phyloP scores from a whole-genome alignment of 2,888 invertebrate species.

The Dichetophora obliterata region DNA sequence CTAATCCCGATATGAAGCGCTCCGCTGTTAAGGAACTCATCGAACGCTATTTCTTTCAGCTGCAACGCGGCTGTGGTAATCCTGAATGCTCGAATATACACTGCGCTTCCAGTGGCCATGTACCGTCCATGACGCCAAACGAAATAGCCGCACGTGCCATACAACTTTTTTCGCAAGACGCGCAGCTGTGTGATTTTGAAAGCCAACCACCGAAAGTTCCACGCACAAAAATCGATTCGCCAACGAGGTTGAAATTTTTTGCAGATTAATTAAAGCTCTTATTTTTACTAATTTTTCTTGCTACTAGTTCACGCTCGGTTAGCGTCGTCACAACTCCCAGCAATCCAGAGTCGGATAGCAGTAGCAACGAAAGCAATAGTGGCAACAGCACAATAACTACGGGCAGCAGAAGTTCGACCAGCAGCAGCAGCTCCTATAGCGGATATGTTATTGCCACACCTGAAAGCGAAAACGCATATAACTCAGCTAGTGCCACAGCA shows the following conservation, averaged over 20 bases:
- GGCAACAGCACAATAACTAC: slow-evolving; percentile 59
- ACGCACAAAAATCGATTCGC: slow-evolving; percentile 51
- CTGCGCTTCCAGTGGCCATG: slow-evolving; percentile 92
- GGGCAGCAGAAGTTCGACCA: slow-evolving; percentile 56
- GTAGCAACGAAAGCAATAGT: slow-evolving; percentile 59
- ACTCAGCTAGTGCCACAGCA: neutral
- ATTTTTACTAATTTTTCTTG: neutral
- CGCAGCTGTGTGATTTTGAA: slow-evolving; percentile 80
- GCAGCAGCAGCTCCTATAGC: slow-evolving; percentile 48
- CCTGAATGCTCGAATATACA: slow-evolving; percentile 86
- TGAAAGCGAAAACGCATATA: neutral
- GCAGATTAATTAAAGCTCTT: neutral
- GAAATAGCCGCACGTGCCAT: slow-evolving; percentile 92
- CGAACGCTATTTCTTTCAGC: slow-evolving; percentile 92
- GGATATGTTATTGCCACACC: neutral
- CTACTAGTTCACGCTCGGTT: slow-evolving; percentile 50
- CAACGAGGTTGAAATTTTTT: slow-evolving; percentile 46
- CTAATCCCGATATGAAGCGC: slow-evolving; percentile 75
- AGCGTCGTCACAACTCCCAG: slow-evolving; percentile 38
- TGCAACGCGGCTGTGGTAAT: slow-evolving; percentile 93
- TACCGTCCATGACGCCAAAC: slow-evolving; percentile 83
- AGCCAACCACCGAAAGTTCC: slow-evolving; percentile 64
- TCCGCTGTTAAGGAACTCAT: slow-evolving; percentile 87
- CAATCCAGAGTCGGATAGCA: slow-evolving; percentile 57
- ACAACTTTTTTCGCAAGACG: slow-evolving; percentile 87